phyloP scores from a whole-genome alignment of 2,113 vertebrate genomes.

The Prionailurus bengalensis region DNA sequence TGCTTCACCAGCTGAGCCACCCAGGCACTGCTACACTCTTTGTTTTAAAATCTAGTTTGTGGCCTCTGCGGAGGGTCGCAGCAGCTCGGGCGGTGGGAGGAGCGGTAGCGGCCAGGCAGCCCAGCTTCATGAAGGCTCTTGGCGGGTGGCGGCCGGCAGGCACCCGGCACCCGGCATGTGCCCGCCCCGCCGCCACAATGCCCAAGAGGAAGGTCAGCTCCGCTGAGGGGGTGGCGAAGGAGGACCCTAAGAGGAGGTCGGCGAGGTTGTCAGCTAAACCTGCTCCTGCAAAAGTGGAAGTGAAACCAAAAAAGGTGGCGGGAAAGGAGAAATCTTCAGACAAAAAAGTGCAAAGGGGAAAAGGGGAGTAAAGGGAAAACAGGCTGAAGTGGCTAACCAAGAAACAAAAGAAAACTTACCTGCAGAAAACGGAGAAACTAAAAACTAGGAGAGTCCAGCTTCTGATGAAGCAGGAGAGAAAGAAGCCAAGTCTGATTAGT shows the following conservation, averaged over 20 bases:
- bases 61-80: slow-evolving; percentile 61
- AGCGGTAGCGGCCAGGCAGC: neutral
- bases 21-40: too few species aligned
- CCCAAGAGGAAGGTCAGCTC: slow-evolving; percentile 85
- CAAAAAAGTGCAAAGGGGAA: too few species aligned
- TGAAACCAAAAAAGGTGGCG: slow-evolving; percentile 92
- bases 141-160: slow-evolving; percentile 32
- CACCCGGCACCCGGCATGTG: neutral
- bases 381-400: too few species aligned
- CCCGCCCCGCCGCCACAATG: slow-evolving; percentile 37
- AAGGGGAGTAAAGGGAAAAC: too few species aligned
- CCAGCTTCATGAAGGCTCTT: neutral
- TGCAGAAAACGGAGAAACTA: too few species aligned
- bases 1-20: too few species aligned
- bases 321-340: slow-evolving; percentile 75
- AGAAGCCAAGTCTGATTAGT: too few species aligned
- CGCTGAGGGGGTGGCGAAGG: slow-evolving; percentile 82
- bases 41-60: too few species aligned
- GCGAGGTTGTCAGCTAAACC: slow-evolving; percentile 90
- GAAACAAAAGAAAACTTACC: too few species aligned
- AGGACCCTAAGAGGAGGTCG: slow-evolving; percentile 93
- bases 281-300: slow-evolving; percentile 89
- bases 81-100: slow-evolving; percentile 10
- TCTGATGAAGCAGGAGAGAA: too few species aligned
- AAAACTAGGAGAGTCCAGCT: too few species aligned